Evolutionary conservation across 2,113 vertebrate genomes (phyloP).

Genomic region (Pterophyllum scalare): DNA sequence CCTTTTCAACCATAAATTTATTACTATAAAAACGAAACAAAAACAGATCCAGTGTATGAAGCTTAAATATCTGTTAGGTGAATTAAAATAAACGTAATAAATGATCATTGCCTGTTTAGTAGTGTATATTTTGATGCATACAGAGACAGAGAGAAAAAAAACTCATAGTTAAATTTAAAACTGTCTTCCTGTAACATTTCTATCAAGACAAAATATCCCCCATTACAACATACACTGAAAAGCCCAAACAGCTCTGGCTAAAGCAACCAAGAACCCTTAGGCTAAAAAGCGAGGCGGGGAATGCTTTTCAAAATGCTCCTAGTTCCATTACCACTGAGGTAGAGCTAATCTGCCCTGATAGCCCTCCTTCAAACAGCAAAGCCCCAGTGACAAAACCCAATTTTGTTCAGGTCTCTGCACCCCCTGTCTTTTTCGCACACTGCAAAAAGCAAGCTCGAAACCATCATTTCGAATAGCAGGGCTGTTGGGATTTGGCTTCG

Average conservation of each 20-base stretch:
- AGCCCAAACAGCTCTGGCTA: slow-evolving; percentile 11
- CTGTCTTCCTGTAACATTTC: not conserved
- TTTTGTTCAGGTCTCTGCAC: slow-evolving; percentile 63
- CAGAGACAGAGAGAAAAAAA: not conserved
- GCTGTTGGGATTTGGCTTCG: slow-evolving; percentile 27
- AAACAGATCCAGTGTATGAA: not conserved
- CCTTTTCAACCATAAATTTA: not conserved
- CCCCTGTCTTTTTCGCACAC: slow-evolving; percentile 38
- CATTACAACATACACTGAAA: slow-evolving; percentile 12
- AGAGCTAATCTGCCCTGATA: slow-evolving; percentile 74
- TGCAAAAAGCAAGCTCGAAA: slow-evolving; percentile 39
- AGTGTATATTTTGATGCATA: not conserved
- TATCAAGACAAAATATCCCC: slow-evolving; percentile 18
- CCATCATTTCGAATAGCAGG: slow-evolving; percentile 47
- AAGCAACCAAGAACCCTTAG: slow-evolving; percentile 16
- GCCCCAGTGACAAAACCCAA: slow-evolving; percentile 71
- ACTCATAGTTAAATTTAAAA: not conserved
- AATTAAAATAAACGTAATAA: not conserved
- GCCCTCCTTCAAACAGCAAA: slow-evolving; percentile 74
- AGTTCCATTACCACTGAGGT: slow-evolving; percentile 71
- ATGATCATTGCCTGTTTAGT: not conserved
- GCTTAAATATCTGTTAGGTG: not conserved
- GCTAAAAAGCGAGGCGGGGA: slow-evolving; percentile 35
- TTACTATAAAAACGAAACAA: not conserved
- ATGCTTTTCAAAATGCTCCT: slow-evolving; percentile 63